phyloP scores from a whole-genome alignment of 2,888 invertebrate genomes.

The Hoplodrina blanda region DNA sequence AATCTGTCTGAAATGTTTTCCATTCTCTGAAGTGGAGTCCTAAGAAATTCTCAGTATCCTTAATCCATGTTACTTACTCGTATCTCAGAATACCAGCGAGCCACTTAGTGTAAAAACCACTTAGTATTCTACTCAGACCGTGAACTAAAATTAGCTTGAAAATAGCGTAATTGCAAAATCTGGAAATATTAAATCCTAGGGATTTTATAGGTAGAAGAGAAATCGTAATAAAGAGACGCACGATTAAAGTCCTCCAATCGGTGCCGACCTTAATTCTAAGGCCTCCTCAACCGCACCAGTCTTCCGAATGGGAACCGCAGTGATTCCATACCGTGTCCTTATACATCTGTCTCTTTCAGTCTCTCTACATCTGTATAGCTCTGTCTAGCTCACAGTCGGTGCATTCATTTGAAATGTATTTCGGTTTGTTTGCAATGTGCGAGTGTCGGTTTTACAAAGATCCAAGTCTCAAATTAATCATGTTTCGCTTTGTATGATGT shows the following conservation, averaged over 20 bases:
- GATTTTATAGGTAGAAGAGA: constrained; percentile 21
- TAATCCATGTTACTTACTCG: constrained; percentile 31
- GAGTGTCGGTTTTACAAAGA: constrained; percentile 54
- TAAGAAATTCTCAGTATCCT: constrained; percentile 22
- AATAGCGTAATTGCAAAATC: constrained; percentile 29
- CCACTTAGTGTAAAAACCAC: constrained; percentile 48
- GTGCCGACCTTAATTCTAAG: constrained; percentile 60
- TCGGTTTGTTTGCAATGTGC: constrained; percentile 57
- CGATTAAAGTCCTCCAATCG: constrained; percentile 47
- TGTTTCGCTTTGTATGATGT: constrained; percentile 53
- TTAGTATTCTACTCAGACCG: constrained; percentile 39
- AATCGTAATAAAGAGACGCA: constrained; percentile 41
- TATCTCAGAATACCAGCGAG: constrained; percentile 38
- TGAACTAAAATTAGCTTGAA: constrained; percentile 37
- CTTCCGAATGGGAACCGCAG: constrained; percentile 71
- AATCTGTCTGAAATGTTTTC: constrained; percentile 5
- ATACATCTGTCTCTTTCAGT: constrained; percentile 55
- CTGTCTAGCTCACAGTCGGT: constrained; percentile 43
- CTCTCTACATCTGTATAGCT: constrained; percentile 14
- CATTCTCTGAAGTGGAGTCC: constrained; percentile 19
- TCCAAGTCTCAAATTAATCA: constrained; percentile 55
- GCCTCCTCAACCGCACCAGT: constrained; percentile 65
- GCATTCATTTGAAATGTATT: constrained; percentile 62
- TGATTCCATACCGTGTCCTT: constrained; percentile 62
- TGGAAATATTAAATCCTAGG: constrained; percentile 25